These are phyloP conservation scores for Wasmannia auropunctata DNA, from an alignment of 1,140 invertebrate genomes.

Conservation along the genomic window DNA sequence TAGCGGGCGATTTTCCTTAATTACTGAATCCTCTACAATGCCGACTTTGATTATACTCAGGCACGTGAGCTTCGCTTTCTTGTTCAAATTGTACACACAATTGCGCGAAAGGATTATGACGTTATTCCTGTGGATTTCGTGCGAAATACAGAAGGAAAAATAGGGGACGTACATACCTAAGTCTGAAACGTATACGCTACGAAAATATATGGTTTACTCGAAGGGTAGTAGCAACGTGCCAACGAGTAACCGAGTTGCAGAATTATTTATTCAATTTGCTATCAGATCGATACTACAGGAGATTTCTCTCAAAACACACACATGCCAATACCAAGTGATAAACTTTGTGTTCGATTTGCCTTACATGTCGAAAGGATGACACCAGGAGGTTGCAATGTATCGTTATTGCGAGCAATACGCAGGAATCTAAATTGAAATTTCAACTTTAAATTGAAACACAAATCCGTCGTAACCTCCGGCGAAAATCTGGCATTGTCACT, in stretches of 20 bases:
- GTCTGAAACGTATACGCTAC: neutral
- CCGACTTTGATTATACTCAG: slow-evolving; percentile 35
- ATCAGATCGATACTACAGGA: neutral
- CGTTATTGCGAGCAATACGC: slow-evolving; percentile 48
- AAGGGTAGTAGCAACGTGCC: neutral
- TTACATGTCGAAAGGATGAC: slow-evolving; percentile 39
- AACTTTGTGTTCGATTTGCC: slow-evolving; percentile 56
- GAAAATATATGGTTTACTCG: slow-evolving; percentile 10
- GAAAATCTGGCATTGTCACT: slow-evolving; percentile 60
- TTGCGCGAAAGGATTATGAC: slow-evolving; percentile 33
- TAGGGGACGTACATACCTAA: neutral
- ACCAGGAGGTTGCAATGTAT: slow-evolving; percentile 28
- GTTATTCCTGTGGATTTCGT: slow-evolving; percentile 38
- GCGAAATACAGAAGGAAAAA: neutral
- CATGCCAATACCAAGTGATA: slow-evolving; percentile 43
- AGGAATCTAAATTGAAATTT: slow-evolving; percentile 53
- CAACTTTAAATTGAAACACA: slow-evolving; percentile 59
- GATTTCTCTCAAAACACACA: neutral
- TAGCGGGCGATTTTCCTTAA: slow-evolving; percentile 32
- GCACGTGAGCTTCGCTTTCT: slow-evolving; percentile 44
- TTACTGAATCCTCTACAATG: slow-evolving; percentile 47
- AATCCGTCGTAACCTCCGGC: slow-evolving; percentile 52
- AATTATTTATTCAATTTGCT: slow-evolving; percentile 51
- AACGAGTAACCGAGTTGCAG: neutral
- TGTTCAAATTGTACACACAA: slow-evolving; percentile 32